Evolutionary conservation across 1,140 invertebrate species (phyloP).

Genomic region (Platyura marginata): DNA sequence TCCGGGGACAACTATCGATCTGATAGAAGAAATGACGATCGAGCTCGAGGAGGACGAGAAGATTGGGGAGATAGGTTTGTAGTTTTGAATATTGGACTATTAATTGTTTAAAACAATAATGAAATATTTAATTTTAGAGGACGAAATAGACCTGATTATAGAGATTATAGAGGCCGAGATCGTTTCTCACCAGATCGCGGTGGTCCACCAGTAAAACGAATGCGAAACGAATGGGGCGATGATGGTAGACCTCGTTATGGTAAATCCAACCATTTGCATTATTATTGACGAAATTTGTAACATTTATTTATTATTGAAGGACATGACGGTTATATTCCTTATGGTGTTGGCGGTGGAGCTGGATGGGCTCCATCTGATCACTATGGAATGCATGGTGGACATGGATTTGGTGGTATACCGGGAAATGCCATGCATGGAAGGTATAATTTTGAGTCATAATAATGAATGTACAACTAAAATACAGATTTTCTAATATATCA

Average conservation of each 20-base stretch:
- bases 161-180: constrained; percentile 41
- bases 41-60: constrained; percentile 35
- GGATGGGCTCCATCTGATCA: constrained; percentile 24
- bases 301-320: constrained; percentile 10
- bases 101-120: background rate
- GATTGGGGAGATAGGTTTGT: constrained; percentile 51
- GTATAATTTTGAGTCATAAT: no score
- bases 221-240: constrained; percentile 55
- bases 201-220: constrained; percentile 63
- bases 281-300: background rate
- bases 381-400: constrained; percentile 14
- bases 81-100: background rate
- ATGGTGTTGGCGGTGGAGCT: constrained; percentile 8
- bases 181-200: constrained; percentile 61
- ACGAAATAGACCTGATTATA: constrained; percentile 41
- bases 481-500: no score
- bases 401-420: no score
- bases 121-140: constrained; percentile 22
- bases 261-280: constrained; percentile 5
- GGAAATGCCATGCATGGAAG: no score
- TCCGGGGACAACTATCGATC: constrained; percentile 58
- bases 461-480: no score
- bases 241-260: constrained; percentile 25
- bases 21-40: constrained; percentile 47
- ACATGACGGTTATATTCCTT: constrained; percentile 20